Base-by-base conservation (phyloP, 2,113 vertebrate genomes). In the Cottus gobio region DNA sequence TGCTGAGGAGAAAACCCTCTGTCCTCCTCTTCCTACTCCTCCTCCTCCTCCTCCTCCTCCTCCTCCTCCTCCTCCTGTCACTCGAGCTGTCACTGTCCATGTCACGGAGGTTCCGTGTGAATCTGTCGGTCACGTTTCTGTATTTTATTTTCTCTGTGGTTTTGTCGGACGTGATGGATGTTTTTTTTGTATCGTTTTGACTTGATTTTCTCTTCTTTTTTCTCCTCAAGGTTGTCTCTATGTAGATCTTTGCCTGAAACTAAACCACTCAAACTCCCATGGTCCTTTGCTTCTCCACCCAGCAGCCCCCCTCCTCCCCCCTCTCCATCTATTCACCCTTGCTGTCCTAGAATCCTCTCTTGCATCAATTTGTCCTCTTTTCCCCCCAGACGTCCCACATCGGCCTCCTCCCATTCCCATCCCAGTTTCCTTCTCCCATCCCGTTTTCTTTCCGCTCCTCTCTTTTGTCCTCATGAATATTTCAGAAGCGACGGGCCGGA, bases 391-490 rank as follows among this genome's bases (percentile, higher is more conserved):
- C 90, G 76, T 85, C 75, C 75, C 63, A 50, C 82, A 22, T 65
- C 56, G 28, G 50, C 82, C 69, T 83, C 75, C 69, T 77, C 82
- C 79, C 60, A 79, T 75, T 79, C 48, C 79, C 61, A 78, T 57
- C 57, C 78, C 73, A 22, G 2, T 69, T 75, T 68, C 64, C 78
- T 62, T 16, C 71, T 46, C 67, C 90, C 83, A 37, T 77, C 78
- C 67, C 69, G 7, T 50, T 60, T 56, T 77, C 70, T 56, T 77
- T 70, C 89, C 13, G 61, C 72, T 78, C 31, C 60, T 77, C 86
- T 90, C 79, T 85, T 92, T 91, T 89, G 90, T 93, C 90, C 88
- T 92, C 90, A 92, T 94, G 75, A 93, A 95, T 94, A 94, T 94
- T 93, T 93, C 69, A 93, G 64, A 85, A 57, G 78, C 62, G 50